Conservation (phyloP, 2,113 vertebrate genomes). For the Ursus arctos region DNA sequence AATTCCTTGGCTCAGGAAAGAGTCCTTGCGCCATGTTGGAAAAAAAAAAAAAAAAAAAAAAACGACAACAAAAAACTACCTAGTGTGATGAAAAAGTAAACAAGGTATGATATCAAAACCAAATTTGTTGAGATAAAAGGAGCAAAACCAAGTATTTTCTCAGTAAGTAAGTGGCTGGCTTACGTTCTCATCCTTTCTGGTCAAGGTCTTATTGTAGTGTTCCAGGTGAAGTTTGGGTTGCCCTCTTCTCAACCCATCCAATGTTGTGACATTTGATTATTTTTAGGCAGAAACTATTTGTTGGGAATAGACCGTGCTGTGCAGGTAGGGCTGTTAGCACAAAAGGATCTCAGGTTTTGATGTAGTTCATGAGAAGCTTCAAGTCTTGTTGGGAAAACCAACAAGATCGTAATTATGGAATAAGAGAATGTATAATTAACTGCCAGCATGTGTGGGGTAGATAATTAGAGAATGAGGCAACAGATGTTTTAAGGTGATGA, state of each 20-base stretch:
- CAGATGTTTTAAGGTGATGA: not conserved
- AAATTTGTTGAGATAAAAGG: not conserved
- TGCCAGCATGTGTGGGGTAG: not conserved
- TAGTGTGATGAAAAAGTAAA: not conserved
- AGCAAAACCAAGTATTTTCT: not conserved
- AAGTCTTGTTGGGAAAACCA: not conserved
- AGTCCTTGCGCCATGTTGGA: accelerated
- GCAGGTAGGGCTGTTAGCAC: accelerated
- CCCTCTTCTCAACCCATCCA: accelerated
- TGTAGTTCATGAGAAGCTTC: accelerated
- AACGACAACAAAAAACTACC: not conserved
- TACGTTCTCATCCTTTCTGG: not conserved
- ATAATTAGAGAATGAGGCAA: not conserved
- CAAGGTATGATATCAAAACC: accelerated
- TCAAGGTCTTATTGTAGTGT: accelerated
- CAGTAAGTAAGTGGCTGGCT: not conserved
- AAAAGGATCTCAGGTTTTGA: accelerated
- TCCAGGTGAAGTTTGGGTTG: accelerated
- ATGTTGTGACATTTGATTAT: accelerated
- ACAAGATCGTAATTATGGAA: not conserved
- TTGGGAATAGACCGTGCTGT: accelerated
- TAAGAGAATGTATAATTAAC: constrained; percentile 27
- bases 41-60: not conserved
- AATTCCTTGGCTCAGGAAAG: not conserved
- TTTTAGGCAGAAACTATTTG: no score